Base-by-base conservation (phyloP, 2,888 invertebrate species). In the Falcaria lacertinaria region DNA sequence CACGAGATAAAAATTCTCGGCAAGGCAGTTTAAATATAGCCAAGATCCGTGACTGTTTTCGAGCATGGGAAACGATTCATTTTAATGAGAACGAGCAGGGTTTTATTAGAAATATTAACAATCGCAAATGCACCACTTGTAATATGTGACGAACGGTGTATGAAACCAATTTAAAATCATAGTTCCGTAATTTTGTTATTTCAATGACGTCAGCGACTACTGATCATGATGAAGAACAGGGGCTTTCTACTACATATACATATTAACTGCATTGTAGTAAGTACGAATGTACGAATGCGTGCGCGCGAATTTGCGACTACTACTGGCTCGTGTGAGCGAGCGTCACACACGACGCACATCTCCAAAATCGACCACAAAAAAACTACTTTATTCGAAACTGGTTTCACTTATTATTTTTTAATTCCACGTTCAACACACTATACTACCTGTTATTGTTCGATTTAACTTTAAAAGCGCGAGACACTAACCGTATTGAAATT, bases 1-100 rank as follows among this genome's bases (percentile, higher is more conserved):
- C 37, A 37, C 22, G 15, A 37, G 37, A 37, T 37, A 37, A 37
- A 15, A 37, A 22, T 37, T 22, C 11, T 37, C 25, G 22, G 7
- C 14, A 36, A 36, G 13, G 13, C 14, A 14, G 22, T 7, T 37
- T 37, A 22, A 22, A 37, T 7, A 22, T 37, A 37, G 15, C 13
- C 37, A 22, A n/a, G n/a, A n/a, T n/a, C n/a, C n/a, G n/a, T 25
- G 37, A 22, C 22, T 7, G 22, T 25, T 22, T 22, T 15, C 22
- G 37, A 37, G 37, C 16, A 14, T 37, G 37, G 14, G 22, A 15
- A 37, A 22, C 25, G 15, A 14, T 37, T 37, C 14, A 22, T 15
- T 19, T 22, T 15, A 22, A 4, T 14, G 2, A 19, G 8, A 3
- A 14, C 14, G 22, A 22, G 8, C 15, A 14, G 13, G 17, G 35